Evolutionary conservation across 2,797 vertebrate species (phyloP), one percentile per base, ranked within the genome.

Genomic region (Echeneis naucrates): DNA sequence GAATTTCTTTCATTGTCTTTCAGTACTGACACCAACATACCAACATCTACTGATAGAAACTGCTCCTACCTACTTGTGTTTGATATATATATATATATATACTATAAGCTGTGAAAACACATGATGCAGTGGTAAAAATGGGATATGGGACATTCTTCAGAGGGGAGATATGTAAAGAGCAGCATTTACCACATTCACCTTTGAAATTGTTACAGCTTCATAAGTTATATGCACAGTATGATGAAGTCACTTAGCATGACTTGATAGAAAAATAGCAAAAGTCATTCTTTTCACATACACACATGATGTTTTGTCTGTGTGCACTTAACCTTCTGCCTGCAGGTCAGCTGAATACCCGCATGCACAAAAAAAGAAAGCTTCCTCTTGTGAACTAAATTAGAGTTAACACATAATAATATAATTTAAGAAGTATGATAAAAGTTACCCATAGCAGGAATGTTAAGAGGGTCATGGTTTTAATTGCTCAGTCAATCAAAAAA

Each of bases 371-470:
- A 38, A 32, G 38, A 60, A 2, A 23, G 55, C 23, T 19, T 47
- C 37, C 37, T 38, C 13, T 12, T 21, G 2, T 47, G 24, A 23
- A 37, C 48, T 45, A 84, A 85, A 88, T 86, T 76, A 72, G 81
- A 86, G 50, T 38, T 13, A 61, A 14, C 40, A 63, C 42, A 47
- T 50, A 51, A 50, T 32, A 40, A 38, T 14, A 16, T 19, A 4
- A 62, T 48, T 26, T 24, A 33, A 17, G 21, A 10, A 32, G 47
- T 24, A 40, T 23, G 8, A 23, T 30, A 30, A 47, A 40, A 51
- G 35, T 12, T 44, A 40, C 23, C 30, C 12, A 44, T 44, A 17
- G 23, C 12, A 14, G 26, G 26, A 10, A 21, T 53, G 19, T 57
- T 55, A 21, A 44, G 35, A 33, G 8, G 19, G 2, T 53, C 9